Conservation (phyloP, 2,888 invertebrate genomes). For the Bellardia bayeri region DNA sequence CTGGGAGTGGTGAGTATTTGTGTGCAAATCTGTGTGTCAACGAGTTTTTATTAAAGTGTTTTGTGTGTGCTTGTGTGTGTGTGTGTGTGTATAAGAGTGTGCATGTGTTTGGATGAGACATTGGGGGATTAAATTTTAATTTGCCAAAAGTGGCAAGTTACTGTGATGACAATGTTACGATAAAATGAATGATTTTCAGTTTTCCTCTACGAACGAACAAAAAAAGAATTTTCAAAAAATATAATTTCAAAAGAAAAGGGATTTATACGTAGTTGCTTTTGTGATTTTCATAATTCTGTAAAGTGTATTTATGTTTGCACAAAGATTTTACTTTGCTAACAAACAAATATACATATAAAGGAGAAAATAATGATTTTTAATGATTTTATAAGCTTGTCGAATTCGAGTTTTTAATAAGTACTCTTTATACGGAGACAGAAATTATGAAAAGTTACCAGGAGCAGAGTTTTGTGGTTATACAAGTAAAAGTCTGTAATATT, state of each 20-base stretch:
- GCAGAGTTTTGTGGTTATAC: background rate
- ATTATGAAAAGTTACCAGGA: background rate
- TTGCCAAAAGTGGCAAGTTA: conserved; percentile 74
- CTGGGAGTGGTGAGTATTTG: conserved; percentile 19
- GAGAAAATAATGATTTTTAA: conserved; percentile 6
- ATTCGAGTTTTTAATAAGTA: background rate
- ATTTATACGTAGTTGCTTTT: conserved; percentile 43
- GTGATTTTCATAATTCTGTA: conserved; percentile 52
- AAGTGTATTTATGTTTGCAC: conserved; percentile 50
- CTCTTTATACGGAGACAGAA: too few relatives aligned
- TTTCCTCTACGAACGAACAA: conserved; percentile 20
- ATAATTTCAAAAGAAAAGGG: conserved; percentile 37
- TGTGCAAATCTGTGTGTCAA: conserved; percentile 49
- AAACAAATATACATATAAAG: background rate
- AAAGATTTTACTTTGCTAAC: conserved; percentile 30
- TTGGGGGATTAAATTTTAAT: conserved; percentile 75
- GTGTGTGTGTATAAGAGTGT: conserved; percentile 36
- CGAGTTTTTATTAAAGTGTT: conserved; percentile 40
- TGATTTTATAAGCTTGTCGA: conserved; percentile 12
- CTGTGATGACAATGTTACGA: conserved; percentile 72
- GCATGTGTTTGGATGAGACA: conserved; percentile 65
- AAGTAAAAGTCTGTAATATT: background rate
- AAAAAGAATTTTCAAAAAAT: background rate
- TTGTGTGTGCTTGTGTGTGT: conserved; percentile 29
- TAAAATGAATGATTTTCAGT: conserved; percentile 71